Evolutionary conservation across 2,113 vertebrate species (phyloP).

Genomic region (Antechinus flavipes): DNA sequence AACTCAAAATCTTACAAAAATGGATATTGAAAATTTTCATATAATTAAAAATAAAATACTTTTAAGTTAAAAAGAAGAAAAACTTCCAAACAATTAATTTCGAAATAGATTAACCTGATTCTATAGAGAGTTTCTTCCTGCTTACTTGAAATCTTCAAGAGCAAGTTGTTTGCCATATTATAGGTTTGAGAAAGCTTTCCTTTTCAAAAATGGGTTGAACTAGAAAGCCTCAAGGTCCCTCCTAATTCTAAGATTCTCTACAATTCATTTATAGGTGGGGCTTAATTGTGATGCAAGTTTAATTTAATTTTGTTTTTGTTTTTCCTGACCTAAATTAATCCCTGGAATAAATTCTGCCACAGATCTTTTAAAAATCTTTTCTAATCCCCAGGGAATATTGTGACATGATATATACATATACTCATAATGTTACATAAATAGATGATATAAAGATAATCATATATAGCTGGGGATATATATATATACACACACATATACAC

Average conservation of each 20-base stretch:
- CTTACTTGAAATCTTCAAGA: not conserved
- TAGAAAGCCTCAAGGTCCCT: not conserved
- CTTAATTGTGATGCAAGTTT: not conserved
- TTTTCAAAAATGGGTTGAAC: not conserved
- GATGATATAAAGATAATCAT: not conserved
- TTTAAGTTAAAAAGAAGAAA: not conserved
- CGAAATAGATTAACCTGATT: not conserved
- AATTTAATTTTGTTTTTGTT: not conserved
- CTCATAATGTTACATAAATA: not conserved
- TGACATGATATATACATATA: not conserved
- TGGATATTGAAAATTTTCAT: too few relatives aligned
- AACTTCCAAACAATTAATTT: not conserved
- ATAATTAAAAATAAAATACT: too few relatives aligned
- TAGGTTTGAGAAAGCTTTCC: not conserved
- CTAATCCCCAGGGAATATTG: not conserved
- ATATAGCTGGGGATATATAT: not conserved
- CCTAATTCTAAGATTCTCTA: not conserved
- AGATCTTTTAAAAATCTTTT: not conserved
- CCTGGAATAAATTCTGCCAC: not conserved
- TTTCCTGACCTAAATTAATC: not conserved
- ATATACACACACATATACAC: too few relatives aligned
- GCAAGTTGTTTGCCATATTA: not conserved
- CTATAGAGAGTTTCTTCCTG: not conserved
- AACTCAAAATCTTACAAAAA: too few relatives aligned
- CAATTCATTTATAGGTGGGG: not conserved